Evolutionary conservation across 2,113 vertebrate species (phyloP), one percentile per base, ranked within the genome.

Genomic region (Syngnathus scovelli): DNA sequence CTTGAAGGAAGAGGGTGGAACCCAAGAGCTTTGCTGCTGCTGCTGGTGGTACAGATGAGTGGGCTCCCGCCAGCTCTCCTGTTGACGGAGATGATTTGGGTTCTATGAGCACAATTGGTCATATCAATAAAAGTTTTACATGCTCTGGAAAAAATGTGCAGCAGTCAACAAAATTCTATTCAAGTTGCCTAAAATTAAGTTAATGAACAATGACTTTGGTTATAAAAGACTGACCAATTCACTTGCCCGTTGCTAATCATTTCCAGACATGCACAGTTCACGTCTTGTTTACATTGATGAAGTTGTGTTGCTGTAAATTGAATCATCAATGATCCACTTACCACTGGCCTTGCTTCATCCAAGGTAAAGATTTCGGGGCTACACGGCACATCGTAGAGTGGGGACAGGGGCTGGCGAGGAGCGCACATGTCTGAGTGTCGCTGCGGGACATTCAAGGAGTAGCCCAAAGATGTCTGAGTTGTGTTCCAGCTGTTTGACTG

Each of bases 351-450:
- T 67, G 74, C 82, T 54, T 90, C 83, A 65, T 88, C 68, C 56
- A 85, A 72, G 55, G 84, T 77, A 75, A 87, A 85, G 78, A 86
- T 83, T 69, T 87, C 91, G 0, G 95, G 93, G 0, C 87, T 86
- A 71, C 82, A 88, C 65, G 95, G 95, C 46, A 92, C 93, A 0
- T 92, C 83, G 1, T 92, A 93, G 67, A 93, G 76, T 0, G 93
- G 92, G 1, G 93, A 95, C 66, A 87, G 75, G 7, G 93, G 88
- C 66, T 91, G 90, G 18, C 89, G 76, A 3, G 80, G 75, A 37
- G 81, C 61, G 10, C 90, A 85, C 83, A 91, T 78, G 62, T 90
- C 89, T 0, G 91, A 92, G 82, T 92, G 89, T 41, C 90, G 86
- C 71, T 92, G 90, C 1, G 80, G 64, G 62, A 55, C 10, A 36